These are phyloP conservation scores for Meganola albula DNA, from an alignment of 2,888 invertebrate species.

Conservation along the genomic window DNA sequence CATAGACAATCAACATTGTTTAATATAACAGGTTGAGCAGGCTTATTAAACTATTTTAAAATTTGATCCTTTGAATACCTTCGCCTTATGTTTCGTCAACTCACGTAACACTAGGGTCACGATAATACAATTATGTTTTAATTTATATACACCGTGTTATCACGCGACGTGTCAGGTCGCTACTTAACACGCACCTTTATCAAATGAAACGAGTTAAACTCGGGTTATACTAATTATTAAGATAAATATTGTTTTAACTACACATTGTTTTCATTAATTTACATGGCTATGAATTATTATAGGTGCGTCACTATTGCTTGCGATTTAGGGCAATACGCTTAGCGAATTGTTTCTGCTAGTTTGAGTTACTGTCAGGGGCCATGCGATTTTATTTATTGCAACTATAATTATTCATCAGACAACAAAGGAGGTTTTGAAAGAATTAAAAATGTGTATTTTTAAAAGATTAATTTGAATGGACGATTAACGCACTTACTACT, in stretches of 20 bases:
- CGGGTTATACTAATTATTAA: constrained; percentile 74
- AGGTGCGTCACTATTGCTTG: constrained; percentile 38
- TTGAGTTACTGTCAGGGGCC: constrained; percentile 22
- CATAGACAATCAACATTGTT: too few relatives aligned
- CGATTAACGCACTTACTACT: too few relatives aligned
- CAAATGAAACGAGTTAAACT: constrained; percentile 61
- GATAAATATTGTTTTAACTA: constrained; percentile 72
- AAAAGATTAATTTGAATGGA: too few relatives aligned
- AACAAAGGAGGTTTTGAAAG: too few relatives aligned
- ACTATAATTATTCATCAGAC: too few relatives aligned
- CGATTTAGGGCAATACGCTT: constrained; percentile 34
- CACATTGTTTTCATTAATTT: constrained; percentile 64
- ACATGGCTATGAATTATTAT: constrained; percentile 47
- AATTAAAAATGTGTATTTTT: too few relatives aligned
- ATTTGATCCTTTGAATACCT: too few relatives aligned
- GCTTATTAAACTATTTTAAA: too few relatives aligned
- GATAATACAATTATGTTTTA: constrained; percentile 77
- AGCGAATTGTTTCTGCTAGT: constrained; percentile 28
- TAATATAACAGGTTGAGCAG: too few relatives aligned
- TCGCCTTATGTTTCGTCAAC: constrained; percentile 43
- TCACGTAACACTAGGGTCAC: constrained; percentile 70
- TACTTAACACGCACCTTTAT: constrained; percentile 68
- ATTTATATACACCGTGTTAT: constrained; percentile 69
- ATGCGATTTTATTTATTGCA: constrained; percentile 26
- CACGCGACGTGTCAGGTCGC: constrained; percentile 54